phyloP scores from a whole-genome alignment of 2,113 vertebrate species.

The Pleuronectes platessa region DNA sequence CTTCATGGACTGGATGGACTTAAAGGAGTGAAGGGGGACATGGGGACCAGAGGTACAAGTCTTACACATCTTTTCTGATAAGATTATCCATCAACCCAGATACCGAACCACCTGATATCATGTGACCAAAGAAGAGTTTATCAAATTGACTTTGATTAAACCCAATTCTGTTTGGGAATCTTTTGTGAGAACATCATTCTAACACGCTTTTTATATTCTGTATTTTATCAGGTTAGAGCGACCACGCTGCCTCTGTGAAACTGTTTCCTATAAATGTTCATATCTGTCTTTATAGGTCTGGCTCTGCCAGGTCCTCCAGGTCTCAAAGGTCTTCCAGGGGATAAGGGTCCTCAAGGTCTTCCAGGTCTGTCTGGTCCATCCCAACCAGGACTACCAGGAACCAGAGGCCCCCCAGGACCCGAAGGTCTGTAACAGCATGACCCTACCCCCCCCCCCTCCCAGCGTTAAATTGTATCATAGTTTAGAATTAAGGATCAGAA shows the following conservation, averaged over 20 bases:
- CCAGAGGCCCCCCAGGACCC: constrained; percentile 60
- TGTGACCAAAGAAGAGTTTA: background rate
- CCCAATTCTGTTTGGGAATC: background rate
- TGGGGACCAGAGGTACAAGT: constrained; percentile 84
- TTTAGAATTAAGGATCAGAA: background rate
- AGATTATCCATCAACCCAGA: background rate
- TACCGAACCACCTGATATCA: background rate
- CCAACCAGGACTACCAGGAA: constrained; percentile 63
- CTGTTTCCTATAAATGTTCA: background rate
- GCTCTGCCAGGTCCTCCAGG: constrained; percentile 54
- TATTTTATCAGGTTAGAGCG: background rate
- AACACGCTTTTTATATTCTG: too few species aligned
- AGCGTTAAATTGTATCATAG: background rate
- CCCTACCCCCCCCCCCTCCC: background rate
- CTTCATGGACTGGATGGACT: constrained; percentile 85
- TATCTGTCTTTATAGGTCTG: constrained; percentile 55
- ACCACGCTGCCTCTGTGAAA: background rate
- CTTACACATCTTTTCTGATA: background rate
- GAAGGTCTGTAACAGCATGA: constrained; percentile 54
- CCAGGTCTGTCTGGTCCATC: constrained; percentile 60
- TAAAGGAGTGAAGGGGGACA: constrained; percentile 89
- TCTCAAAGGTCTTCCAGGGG: constrained; percentile 59
- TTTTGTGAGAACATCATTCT: background rate
- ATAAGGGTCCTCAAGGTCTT: constrained; percentile 70
- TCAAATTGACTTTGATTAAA: background rate